phyloP scores from a whole-genome alignment of 1,140 invertebrate genomes.

The Lepidostoma basale region DNA sequence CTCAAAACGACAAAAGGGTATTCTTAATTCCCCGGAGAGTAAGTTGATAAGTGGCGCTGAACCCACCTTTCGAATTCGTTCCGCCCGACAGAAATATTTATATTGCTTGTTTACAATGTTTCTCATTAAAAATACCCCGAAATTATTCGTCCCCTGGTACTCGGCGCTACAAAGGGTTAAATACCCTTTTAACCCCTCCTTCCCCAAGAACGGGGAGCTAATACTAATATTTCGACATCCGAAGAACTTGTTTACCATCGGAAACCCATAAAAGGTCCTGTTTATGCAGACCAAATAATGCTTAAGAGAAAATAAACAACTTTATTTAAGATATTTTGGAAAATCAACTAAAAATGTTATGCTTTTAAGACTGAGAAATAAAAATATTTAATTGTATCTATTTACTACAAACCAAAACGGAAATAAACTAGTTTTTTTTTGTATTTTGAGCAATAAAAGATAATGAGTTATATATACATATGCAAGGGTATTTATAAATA shows the following conservation, averaged over 20 bases:
- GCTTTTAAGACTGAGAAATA: too few relatives aligned
- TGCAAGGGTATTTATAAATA: too few relatives aligned
- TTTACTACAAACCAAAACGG: too few relatives aligned
- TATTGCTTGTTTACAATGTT: constrained; percentile 46
- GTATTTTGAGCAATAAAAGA: too few relatives aligned
- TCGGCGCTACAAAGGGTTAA: constrained; percentile 38
- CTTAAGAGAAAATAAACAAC: too few relatives aligned
- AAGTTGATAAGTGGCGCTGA: background rate
- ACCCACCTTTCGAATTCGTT: constrained; percentile 3
- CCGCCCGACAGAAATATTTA: constrained; percentile 42
- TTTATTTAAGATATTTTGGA: too few relatives aligned
- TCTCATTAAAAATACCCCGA: constrained; percentile 46
- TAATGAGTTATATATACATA: too few relatives aligned
- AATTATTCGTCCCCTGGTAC: constrained; percentile 43
- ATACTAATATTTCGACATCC: constrained; percentile 37
- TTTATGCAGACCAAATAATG: background rate
- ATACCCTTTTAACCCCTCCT: constrained; percentile 40
- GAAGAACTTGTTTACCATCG: constrained; percentile 29
- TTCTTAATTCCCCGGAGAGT: background rate
- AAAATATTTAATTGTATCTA: too few relatives aligned
- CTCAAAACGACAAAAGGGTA: constrained; percentile 17
- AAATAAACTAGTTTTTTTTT: too few relatives aligned
- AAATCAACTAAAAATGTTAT: too few relatives aligned
- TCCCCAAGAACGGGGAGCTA: constrained; percentile 2
- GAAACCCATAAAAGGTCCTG: constrained; percentile 1